Base-by-base conservation (phyloP, 1,140 invertebrate species). In the Bombus confusus region DNA sequence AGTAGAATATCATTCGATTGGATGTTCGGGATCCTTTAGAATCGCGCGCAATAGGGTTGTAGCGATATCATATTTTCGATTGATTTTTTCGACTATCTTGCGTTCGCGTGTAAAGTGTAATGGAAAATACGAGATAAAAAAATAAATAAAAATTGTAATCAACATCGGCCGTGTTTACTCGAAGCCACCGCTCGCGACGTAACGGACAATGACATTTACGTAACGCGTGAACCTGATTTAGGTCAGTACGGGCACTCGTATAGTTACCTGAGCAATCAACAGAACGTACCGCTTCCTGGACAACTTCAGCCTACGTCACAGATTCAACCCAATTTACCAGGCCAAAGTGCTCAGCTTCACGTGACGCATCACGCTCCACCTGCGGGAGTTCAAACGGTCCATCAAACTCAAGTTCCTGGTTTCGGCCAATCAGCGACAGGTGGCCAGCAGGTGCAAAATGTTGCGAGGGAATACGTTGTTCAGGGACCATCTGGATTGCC, bases 341-440 rank as follows among this genome's bases (percentile, higher is more conserved):
- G 94, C 39, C 94, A 94, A 90, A 93, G 93, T 86, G 94, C 94
- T 68, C 94, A 95, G 64, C 91, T 95, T 15, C 94, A 95, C 83
- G 94, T 95, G 64, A 94, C 93, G 39, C 94, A 95, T 87, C 93
- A 94, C 37, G 92, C 93, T 9, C 94, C 94, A 31, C 92, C 92
- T 57, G 94, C 91, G 66, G 94, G 93, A 66, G 94, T 95, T 74
- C 94, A 95, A 89, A 95, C 94, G 82, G 94, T 94, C 78, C 94
- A 95, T 92, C 94, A 95, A 78, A 95, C 94, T 12, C 94, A 95
- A 81, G 89, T 95, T 74, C 87, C 93, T 68, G 85, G 89, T 78
- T 94, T 94, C 66, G 90, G 90, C 64, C 93, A 93, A 90, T 77
- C 91, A 62, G 78, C 91, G 57, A 72, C 90, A 86, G 86, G 88